Evolutionary conservation across 1,140 invertebrate genomes (phyloP).

Genomic region (Phenacoccus solenopsis): DNA sequence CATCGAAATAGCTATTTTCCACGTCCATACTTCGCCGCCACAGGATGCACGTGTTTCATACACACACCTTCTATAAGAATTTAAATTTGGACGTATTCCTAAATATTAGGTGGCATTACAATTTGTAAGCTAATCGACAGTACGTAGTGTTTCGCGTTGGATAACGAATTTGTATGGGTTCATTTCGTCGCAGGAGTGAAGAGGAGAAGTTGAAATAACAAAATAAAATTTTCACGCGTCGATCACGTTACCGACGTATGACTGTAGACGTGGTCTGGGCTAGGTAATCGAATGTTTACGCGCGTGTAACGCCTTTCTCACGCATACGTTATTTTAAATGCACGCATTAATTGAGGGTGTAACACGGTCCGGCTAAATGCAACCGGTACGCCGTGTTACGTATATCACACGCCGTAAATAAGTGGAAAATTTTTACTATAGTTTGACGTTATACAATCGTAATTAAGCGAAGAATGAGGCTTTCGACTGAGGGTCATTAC

Average conservation of each 20-base stretch:
- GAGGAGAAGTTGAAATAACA: background rate
- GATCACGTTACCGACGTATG: background rate
- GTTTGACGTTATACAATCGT: too few relatives aligned
- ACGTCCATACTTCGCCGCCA: too few relatives aligned
- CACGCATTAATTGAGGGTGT: slow-evolving; percentile 1
- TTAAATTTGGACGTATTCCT: too few relatives aligned
- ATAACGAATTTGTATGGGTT: background rate
- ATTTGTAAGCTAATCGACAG: too few relatives aligned
- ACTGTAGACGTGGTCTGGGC: background rate
- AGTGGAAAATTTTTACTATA: background rate
- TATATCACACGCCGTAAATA: too few relatives aligned
- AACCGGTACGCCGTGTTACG: background rate
- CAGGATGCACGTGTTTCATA: too few relatives aligned
- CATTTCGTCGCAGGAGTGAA: background rate
- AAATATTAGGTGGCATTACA: too few relatives aligned
- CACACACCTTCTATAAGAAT: too few relatives aligned
- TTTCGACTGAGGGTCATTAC: too few relatives aligned
- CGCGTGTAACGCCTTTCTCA: background rate
- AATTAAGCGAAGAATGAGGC: too few relatives aligned
- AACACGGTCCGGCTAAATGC: background rate
- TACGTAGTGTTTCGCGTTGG: background rate
- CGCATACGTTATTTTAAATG: background rate
- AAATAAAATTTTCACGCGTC: background rate
- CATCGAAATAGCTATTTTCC: too few relatives aligned
- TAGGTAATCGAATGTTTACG: background rate